Evolutionary conservation across 2,113 vertebrate genomes (phyloP).

Genomic region (Boulengeromyrus knoepffleri): DNA sequence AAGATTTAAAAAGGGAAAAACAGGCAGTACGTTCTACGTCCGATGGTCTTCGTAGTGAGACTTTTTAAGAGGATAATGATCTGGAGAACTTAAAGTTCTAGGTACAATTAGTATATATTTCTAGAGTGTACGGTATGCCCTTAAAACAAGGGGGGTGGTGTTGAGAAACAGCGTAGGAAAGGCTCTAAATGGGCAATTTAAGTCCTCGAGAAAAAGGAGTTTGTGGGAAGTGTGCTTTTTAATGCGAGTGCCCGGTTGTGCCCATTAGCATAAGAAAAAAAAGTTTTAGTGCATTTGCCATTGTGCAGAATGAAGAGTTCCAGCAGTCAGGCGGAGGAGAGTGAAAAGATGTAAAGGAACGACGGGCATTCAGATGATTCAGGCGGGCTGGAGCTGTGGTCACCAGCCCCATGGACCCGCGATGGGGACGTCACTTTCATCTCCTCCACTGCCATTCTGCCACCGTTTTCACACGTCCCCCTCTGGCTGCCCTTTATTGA

Average conservation of each 20-base stretch:
- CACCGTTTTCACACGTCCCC: conserved; percentile 67
- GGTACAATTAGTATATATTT: conserved; percentile 16
- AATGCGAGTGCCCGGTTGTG: conserved; percentile 67
- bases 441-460: conserved; percentile 66
- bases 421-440: conserved; percentile 90
- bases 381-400: conserved; percentile 64
- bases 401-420: conserved; percentile 72
- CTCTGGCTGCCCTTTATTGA: conserved; percentile 75
- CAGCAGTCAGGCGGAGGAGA: conserved; percentile 76
- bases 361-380: conserved; percentile 85
- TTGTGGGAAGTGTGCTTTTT: conserved; percentile 72
- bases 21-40: background rate
- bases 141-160: background rate
- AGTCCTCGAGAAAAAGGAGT: conserved; percentile 37
- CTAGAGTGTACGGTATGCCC: conserved; percentile 2
- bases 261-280: conserved; percentile 96
- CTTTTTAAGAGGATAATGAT: background rate
- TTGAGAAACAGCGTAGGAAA: background rate
- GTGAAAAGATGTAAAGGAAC: conserved; percentile 79
- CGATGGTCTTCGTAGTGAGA: background rate
- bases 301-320: conserved; percentile 91
- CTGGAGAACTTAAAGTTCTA: conserved; percentile 1
- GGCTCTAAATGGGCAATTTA: conserved; percentile 24
- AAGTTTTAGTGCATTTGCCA: conserved; percentile 89
- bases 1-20: background rate